Base-by-base conservation (phyloP, 1,140 invertebrate genomes). In the Caenorhabditis latens region DNA sequence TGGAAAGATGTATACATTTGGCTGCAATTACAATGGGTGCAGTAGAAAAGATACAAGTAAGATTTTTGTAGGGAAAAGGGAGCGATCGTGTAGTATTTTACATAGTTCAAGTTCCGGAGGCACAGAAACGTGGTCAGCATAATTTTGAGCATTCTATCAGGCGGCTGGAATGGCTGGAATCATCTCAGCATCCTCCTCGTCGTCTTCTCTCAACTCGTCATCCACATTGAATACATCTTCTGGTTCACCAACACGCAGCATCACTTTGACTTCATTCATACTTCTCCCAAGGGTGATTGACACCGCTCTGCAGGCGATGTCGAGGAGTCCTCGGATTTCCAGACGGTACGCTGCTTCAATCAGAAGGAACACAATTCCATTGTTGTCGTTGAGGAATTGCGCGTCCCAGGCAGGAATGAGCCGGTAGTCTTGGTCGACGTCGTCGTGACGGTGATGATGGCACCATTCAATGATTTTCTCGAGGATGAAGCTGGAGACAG, bases 301-400 rank as follows among this genome's bases (percentile, higher is more conserved):
- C 43, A 79, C 71, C 11, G 71, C 71, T 79, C 46, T 79, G 71
- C 71, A 79, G 21, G 71, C 71, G 13, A 79, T 24, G n/a, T 50
- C n/a, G 7, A 79, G 21, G 5, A 79, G 71, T 79, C 71, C 71
- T 24, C 19, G 19, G 11, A 79, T 79, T 50, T 79, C 71, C 7
- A 79, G n/a, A 24, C 71, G 71, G 19, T 46, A 79, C 5, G 71
- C 71, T 0, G 71, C 71, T 50, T 79, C 71, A 53, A 53, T 24
- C 5, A 79, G 21, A 53, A 53, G 71, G n/a, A 79, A n/a, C 8
- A 79, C 7, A 14, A 79, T 79, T 4, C 4, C 46, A 13, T 50
- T 79, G 40, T 79, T 79, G 46, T 7, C 14, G 5, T 42, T 46
- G 24, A 79, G 43, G 21, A 50, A 79, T 24, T 79, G 46, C 4